These are phyloP conservation scores for Acleris emargana DNA, from an alignment of 2,888 invertebrate species.

Conservation along the genomic window DNA sequence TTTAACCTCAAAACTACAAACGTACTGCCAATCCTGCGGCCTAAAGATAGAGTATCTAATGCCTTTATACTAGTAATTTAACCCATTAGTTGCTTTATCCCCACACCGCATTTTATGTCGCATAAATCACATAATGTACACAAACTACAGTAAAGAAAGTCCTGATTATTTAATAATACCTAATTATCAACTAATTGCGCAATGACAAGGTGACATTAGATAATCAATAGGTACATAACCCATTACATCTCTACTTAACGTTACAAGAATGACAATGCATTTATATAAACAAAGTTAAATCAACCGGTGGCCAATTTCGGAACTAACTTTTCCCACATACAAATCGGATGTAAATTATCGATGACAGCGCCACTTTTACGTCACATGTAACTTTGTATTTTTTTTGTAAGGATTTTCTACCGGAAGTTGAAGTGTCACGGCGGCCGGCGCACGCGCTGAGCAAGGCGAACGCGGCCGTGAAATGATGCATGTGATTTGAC, in stretches of 20 bases:
- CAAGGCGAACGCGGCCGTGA: conserved; percentile 19
- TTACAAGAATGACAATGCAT: conserved; percentile 23
- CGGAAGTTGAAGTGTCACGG: conserved; percentile 29
- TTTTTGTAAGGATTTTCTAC: conserved; percentile 22
- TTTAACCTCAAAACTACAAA: too few species aligned
- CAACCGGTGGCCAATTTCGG: neutral
- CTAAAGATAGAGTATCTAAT: too few species aligned
- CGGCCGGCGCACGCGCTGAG: conserved; percentile 16
- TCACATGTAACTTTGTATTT: neutral
- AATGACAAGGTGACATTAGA: conserved; percentile 21
- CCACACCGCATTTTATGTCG: too few species aligned
- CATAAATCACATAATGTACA: too few species aligned
- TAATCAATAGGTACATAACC: conserved; percentile 27
- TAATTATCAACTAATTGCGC: conserved; percentile 20
- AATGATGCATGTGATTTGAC: conserved; percentile 17
- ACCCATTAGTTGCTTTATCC: too few species aligned
- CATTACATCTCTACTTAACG: neutral
- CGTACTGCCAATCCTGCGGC: too few species aligned
- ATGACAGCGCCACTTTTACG: conserved; percentile 1
- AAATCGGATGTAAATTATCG: neutral
- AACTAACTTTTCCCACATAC: neutral
- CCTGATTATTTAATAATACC: neutral
- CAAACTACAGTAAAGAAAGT: too few species aligned
- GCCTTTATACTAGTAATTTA: too few species aligned
- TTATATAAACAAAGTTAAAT: conserved; percentile 1